These are phyloP conservation scores for Enteromius argenteus DNA, from an alignment of 2,797 vertebrate species.

Conservation along the genomic window DNA sequence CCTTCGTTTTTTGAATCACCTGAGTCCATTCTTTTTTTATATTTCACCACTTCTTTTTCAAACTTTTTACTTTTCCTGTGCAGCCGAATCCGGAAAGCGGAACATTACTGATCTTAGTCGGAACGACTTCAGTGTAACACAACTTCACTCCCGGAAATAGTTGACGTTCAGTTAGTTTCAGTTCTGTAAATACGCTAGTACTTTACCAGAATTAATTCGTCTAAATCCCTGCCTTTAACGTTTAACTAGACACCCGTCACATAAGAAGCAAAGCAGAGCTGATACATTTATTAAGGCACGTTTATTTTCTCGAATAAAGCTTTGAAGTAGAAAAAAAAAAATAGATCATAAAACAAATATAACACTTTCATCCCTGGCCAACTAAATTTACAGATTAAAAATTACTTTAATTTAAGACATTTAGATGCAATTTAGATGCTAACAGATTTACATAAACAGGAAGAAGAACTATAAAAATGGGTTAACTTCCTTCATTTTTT, in stretches of 20 bases:
- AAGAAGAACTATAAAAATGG: not conserved
- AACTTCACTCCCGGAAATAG: not conserved
- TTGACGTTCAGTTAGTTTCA: not conserved
- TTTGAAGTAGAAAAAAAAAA: not conserved
- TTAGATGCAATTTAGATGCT: not conserved
- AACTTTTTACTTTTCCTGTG: slow-evolving; percentile 27
- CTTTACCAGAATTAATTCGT: not conserved
- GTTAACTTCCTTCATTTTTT: not conserved
- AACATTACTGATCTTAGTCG: not conserved
- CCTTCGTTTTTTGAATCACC: not conserved
- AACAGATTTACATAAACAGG: not conserved
- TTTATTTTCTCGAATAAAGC: not conserved
- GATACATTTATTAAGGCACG: slow-evolving; percentile 20
- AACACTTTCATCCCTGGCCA: not conserved
- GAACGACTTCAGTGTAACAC: slow-evolving; percentile 44
- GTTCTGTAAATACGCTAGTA: not conserved
- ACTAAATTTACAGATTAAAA: not conserved
- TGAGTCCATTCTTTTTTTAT: slow-evolving; percentile 66
- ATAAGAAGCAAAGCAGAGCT: not conserved
- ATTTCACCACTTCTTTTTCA: slow-evolving; percentile 2
- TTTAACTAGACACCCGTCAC: not conserved
- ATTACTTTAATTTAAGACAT: not conserved
- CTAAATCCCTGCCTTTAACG: not conserved
- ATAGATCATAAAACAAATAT: not conserved
- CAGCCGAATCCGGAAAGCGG: slow-evolving; percentile 11